Base-by-base conservation (phyloP, 1,140 invertebrate species). In the Venturia canescens region DNA sequence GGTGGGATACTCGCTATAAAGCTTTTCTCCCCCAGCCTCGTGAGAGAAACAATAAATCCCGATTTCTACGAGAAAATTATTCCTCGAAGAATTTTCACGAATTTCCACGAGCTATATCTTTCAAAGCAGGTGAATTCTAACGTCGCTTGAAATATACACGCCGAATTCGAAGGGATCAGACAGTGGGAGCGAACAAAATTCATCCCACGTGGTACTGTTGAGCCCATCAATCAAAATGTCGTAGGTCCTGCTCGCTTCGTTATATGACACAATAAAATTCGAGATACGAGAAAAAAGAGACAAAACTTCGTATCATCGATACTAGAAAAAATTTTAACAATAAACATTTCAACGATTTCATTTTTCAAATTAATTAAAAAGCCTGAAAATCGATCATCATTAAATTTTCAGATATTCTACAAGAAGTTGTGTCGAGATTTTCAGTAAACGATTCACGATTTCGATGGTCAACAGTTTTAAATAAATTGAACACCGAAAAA, bases 171-270 rank as follows among this genome's bases (percentile, higher is more conserved):
- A 53, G n/a, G n/a, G 60, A 63, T 53, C 50, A 63, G 60, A 63
- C 3, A 1, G 38, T 16, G 21, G 44, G n/a, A 70, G 27, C 27
- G 16, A n/a, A 18, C 9, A 29, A 74, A 74, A 27, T 29, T 53
- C 26, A 23, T 79, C 26, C 60, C 67, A 70, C 67, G 38, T 48
- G 70, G 38, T 44, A n/a, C n/a, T n/a, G 5, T 57, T n/a, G 27
- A 50, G 70, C 48, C 71, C 85, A 87, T 87, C 86, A 86, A 87
- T 86, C 86, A 86, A 83, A 85, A 86, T 86, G 81, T 82, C 84
- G 78, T 87, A 86, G 84, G 83, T 74, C 63, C 38, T 27, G 31
- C 3, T 23, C 18, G 5, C 48, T 38, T 74, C 71, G 71, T 57
- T 57, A 31, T 74, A 74, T 48, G 48, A 74, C 71, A 53, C 21